Conservation (phyloP, 1,140 invertebrate species). For the Zophobas atratus region DNA sequence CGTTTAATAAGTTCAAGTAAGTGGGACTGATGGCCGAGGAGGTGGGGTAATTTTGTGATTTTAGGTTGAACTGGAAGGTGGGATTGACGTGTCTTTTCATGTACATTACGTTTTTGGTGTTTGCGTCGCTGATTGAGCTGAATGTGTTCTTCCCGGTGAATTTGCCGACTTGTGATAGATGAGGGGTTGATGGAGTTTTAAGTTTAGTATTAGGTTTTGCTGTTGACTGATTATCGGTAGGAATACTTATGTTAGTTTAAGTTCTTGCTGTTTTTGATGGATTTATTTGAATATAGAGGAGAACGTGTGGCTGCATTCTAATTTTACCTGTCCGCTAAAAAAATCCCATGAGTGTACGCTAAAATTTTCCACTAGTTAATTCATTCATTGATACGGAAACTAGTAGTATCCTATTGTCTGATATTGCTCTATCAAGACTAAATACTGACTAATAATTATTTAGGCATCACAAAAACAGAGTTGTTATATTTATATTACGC, state of each 20-base stretch:
- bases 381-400: no score
- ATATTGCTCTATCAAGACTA: no score
- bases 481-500: no score
- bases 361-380: no score
- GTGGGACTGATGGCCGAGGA: slow-evolving; percentile 22
- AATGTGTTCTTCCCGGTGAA: slow-evolving; percentile 91
- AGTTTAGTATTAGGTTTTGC: slow-evolving; percentile 31
- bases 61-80: slow-evolving; percentile 80
- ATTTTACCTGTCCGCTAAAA: no score
- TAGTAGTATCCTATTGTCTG: no score
- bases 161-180: slow-evolving; percentile 79
- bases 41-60: slow-evolving; percentile 45
- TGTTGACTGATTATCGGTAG: slow-evolving; percentile 39
- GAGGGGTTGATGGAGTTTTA: slow-evolving; percentile 21
- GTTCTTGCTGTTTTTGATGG: slow-evolving; percentile 6
- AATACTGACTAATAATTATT: no score
- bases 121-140: slow-evolving; percentile 87
- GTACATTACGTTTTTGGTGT: slow-evolving; percentile 82
- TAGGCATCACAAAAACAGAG: no score
- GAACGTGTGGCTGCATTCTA: no score
- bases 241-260: background rate
- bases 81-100: slow-evolving; percentile 83
- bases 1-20: slow-evolving; percentile 81
- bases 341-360: no score
- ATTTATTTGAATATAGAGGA: no score